Evolutionary conservation across 2,797 vertebrate species (phyloP).

Genomic region (Gobio occitaniae): DNA sequence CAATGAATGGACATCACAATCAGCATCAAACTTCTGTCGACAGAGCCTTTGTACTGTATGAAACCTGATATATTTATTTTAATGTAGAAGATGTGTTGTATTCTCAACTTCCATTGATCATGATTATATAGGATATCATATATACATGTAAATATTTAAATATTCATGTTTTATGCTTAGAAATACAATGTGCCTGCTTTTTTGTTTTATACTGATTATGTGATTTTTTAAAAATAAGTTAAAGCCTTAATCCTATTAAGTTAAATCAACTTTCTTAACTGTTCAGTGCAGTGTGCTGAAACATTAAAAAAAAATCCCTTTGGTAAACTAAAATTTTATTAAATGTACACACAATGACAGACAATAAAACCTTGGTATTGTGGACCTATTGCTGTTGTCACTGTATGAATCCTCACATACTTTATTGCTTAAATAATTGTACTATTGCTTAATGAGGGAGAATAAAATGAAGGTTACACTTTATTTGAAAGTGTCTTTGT

Average conservation of each 20-base stretch:
- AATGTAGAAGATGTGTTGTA: not conserved
- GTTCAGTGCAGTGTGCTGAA: not conserved
- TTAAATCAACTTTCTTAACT: not conserved
- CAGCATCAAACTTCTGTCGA: not conserved
- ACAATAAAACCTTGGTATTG: too few relatives aligned
- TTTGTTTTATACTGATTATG: not conserved
- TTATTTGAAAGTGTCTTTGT: too few relatives aligned
- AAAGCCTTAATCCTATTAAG: not conserved
- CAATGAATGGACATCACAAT: not conserved
- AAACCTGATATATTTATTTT: not conserved
- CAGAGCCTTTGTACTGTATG: not conserved
- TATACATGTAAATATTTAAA: not conserved
- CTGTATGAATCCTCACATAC: not conserved
- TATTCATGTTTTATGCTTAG: not conserved
- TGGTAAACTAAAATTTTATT: not conserved
- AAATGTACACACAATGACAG: not conserved
- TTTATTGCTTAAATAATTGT: not conserved
- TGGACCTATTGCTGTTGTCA: not conserved
- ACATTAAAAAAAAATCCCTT: not conserved
- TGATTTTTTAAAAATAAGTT: not conserved
- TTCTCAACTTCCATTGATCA: not conserved
- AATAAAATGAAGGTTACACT: too few relatives aligned
- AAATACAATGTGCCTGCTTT: not conserved
- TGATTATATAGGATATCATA: not conserved
- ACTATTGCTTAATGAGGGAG: not conserved